A percentile compares a stretch with the other conserved stretches of the same genome.
phyloP scores from a whole-genome alignment of 2,888 invertebrate genomes.

The Temnothorax rugatulus region DNA sequence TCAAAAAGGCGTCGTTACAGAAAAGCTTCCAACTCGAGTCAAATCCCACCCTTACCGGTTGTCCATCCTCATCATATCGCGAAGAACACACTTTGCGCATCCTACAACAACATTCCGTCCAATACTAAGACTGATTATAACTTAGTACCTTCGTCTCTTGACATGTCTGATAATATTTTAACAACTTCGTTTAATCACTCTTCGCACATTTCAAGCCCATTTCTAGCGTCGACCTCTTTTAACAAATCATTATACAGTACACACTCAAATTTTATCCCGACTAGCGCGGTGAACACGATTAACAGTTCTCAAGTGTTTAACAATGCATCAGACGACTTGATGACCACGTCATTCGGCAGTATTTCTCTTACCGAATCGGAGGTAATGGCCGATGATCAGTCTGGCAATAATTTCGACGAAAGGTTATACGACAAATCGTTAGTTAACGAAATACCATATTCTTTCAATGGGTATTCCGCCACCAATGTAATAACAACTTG shows the following conservation, averaged over 20 bases:
- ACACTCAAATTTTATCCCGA: constrained; percentile 55
- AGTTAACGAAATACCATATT: constrained; percentile 61
- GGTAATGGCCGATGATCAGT: constrained; percentile 34
- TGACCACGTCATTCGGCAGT: constrained; percentile 76
- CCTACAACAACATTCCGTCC: constrained; percentile 72
- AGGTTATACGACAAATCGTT: constrained; percentile 49
- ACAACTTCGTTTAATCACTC: constrained; percentile 69
- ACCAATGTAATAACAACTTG: constrained; percentile 49
- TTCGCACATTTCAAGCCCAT: constrained; percentile 66
- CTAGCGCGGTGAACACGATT: constrained; percentile 49
- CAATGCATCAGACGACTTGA: constrained; percentile 71
- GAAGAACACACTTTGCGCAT: constrained; percentile 72
- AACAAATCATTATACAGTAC: constrained; percentile 67
- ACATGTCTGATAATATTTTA: constrained; percentile 63
- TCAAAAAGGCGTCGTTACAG: constrained; percentile 85
- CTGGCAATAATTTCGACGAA: constrained; percentile 49
- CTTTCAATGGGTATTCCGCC: constrained; percentile 47
- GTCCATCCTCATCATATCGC: constrained; percentile 74
- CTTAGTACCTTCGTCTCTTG: constrained; percentile 81
- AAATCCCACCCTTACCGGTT: constrained; percentile 83
- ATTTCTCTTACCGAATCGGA: constrained; percentile 68
- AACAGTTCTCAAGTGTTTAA: constrained; percentile 62
- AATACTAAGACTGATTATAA: constrained; percentile 73
- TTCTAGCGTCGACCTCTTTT: constrained; percentile 73
- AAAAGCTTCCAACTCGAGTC: constrained; percentile 82